These are phyloP conservation scores for Lagria hirta DNA, from an alignment of 2,888 invertebrate genomes.

Conservation along the genomic window DNA sequence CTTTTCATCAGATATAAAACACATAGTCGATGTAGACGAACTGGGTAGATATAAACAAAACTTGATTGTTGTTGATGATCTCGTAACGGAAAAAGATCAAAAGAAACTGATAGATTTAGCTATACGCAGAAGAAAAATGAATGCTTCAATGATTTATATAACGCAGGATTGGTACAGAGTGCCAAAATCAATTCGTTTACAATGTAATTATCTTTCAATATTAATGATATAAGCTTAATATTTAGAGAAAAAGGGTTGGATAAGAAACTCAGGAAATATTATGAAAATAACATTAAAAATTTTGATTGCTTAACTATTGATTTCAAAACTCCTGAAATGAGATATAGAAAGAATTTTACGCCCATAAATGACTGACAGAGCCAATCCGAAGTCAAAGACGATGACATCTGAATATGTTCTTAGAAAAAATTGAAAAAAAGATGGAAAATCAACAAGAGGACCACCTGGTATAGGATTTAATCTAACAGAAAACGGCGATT, in stretches of 20 bases:
- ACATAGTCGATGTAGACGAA: slow-evolving; percentile 10
- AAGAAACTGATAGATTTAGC: neutral
- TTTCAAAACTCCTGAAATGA: slow-evolving; percentile 10
- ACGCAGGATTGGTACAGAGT: no score
- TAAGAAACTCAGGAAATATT: slow-evolving; percentile 7
- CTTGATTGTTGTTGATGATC: slow-evolving; percentile 5
- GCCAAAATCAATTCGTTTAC: no score
- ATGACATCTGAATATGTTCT: slow-evolving; percentile 14
- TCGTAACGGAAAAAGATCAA: slow-evolving; percentile 1
- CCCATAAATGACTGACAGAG: slow-evolving; percentile 8
- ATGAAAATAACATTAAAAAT: slow-evolving; percentile 7
- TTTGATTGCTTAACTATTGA: slow-evolving; percentile 9
- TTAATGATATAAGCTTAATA: no score
- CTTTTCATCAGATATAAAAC: slow-evolving; percentile 10
- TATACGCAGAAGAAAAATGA: no score
- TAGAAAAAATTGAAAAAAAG: slow-evolving; percentile 16
- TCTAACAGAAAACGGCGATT: slow-evolving; percentile 15
- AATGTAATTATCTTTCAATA: no score
- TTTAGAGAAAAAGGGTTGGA: slow-evolving; percentile 3
- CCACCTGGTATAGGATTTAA: slow-evolving; percentile 16
- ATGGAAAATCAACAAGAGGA: slow-evolving; percentile 15
- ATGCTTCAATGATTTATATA: no score
- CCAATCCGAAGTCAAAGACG: slow-evolving; percentile 8
- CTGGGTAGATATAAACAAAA: slow-evolving; percentile 7
- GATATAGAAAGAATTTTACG: slow-evolving; percentile 9